phyloP scores from a whole-genome alignment of 2,113 vertebrate genomes.

The Sardina pilchardus region DNA sequence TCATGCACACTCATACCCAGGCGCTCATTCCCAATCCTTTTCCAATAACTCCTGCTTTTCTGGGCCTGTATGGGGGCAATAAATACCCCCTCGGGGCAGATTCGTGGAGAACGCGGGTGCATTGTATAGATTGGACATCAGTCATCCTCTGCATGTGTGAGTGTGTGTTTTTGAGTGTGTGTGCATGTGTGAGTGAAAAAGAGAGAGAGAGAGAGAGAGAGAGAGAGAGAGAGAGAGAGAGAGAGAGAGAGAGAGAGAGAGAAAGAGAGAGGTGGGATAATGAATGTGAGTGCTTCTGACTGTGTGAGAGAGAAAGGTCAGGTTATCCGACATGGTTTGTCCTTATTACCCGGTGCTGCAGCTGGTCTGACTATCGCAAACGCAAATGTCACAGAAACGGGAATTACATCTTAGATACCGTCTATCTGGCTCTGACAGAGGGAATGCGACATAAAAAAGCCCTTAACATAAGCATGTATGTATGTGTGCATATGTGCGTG shows the following conservation, averaged over 20 bases:
- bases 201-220: background rate
- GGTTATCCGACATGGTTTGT: background rate
- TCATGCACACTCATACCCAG: background rate
- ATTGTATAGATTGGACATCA: conserved; percentile 3
- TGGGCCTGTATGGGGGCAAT: background rate
- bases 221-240: background rate
- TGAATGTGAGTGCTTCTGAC: background rate
- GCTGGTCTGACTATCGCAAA: background rate
- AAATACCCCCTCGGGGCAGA: background rate
- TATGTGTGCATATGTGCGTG: background rate
- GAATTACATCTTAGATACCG: background rate
- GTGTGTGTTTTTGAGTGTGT: background rate
- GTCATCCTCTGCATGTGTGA: background rate
- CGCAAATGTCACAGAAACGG: background rate
- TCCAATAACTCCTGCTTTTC: background rate
- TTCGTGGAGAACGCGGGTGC: background rate
- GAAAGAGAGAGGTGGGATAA: background rate
- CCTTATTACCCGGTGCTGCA: background rate
- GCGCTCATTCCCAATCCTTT: background rate
- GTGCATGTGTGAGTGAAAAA: background rate
- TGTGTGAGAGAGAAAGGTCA: background rate
- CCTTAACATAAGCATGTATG: background rate
- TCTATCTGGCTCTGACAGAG: no score
- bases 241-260: background rate
- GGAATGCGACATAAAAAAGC: no score